Evolutionary conservation across 37 sponge, comb jelly and placozoan genomes (phyloP).

Genomic region (Aphrocallistes beatrix): DNA sequence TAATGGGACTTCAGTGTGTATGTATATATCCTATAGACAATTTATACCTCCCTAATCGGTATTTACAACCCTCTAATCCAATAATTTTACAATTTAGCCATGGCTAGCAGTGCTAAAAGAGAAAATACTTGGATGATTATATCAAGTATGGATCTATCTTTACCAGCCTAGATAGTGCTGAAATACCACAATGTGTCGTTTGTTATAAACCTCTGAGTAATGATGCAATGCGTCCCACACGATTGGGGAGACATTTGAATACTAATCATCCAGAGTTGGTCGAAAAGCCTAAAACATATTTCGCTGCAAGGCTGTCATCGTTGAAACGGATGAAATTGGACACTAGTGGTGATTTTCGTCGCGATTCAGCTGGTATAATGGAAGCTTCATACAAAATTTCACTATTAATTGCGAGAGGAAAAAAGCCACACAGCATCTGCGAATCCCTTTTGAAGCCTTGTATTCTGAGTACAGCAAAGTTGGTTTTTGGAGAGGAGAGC

Average conservation of each 20-base stretch:
- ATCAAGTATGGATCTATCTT: neutral
- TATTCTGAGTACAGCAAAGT: constrained; percentile 13
- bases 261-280: neutral
- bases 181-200: constrained; percentile 3
- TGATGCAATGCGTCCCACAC: constrained; percentile 11
- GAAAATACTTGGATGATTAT: constrained; percentile 17
- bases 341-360: neutral
- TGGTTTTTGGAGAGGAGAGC: too few species aligned
- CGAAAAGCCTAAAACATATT: neutral
- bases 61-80: too few species aligned
- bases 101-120: constrained; percentile 19
- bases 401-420: neutral
- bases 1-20: too few species aligned
- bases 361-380: neutral
- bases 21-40: too few species aligned
- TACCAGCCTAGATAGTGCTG: neutral
- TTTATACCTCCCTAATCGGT: too few species aligned
- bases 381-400: neutral
- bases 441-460: neutral
- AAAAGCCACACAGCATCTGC: neutral
- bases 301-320: neutral
- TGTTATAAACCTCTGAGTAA: neutral
- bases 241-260: neutral
- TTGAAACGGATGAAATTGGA: constrained; percentile 12
- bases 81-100: too few species aligned